These are phyloP conservation scores for Solea solea DNA, from an alignment of 2,113 vertebrate genomes.

Conservation along the genomic window DNA sequence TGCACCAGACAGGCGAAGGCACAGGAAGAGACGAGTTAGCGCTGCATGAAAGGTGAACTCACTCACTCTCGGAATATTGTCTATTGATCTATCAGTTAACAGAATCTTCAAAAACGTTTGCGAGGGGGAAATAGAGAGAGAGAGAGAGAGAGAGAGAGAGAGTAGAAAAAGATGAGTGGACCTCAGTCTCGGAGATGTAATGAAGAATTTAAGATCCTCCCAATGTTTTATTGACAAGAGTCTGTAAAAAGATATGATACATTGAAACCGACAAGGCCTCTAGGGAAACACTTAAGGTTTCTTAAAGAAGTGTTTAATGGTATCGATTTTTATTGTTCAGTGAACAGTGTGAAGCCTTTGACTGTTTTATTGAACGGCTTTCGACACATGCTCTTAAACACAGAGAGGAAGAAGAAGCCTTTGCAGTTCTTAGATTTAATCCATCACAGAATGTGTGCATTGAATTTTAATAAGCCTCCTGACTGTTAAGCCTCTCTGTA, in stretches of 20 bases:
- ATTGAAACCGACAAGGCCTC: conserved; percentile 71
- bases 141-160: background rate
- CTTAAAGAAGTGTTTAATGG: conserved; percentile 82
- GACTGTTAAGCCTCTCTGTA: conserved; percentile 11
- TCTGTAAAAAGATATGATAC: conserved; percentile 76
- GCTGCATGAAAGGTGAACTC: conserved; percentile 71
- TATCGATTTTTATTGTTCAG: conserved; percentile 84
- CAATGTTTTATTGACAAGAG: conserved; percentile 81
- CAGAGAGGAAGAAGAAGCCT: conserved; percentile 62
- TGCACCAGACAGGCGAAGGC: conserved; percentile 54
- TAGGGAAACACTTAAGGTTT: conserved; percentile 74
- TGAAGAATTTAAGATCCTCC: conserved; percentile 82
- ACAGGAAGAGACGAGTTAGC: conserved; percentile 75
- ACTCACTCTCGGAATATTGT: conserved; percentile 47
- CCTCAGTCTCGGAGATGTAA: conserved; percentile 70
- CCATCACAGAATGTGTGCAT: conserved; percentile 57
- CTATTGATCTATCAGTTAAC: conserved; percentile 69
- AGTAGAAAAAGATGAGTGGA: conserved; percentile 42
- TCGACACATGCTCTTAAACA: conserved; percentile 75
- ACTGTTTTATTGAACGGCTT: conserved; percentile 82
- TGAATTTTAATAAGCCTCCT: conserved; percentile 66
- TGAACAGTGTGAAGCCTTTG: conserved; percentile 80
- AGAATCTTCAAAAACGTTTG: conserved; percentile 65
- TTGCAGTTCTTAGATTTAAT: conserved; percentile 64
- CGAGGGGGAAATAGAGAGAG: background rate